Evolutionary conservation across 2,113 vertebrate species (phyloP).

Genomic region (Arenaria interpres): DNA sequence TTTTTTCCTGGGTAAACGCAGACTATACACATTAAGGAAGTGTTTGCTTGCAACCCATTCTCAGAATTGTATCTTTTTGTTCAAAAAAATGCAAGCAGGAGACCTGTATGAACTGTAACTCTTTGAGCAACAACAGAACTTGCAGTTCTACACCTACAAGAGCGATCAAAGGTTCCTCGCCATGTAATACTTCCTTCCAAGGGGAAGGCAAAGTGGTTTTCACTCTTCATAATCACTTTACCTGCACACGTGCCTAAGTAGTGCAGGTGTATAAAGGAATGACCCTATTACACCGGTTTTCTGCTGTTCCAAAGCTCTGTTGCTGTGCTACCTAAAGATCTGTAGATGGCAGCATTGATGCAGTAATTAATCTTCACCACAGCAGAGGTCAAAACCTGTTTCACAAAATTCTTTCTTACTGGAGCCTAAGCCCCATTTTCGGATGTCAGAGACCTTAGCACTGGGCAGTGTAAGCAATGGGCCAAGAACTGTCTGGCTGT

Average conservation of each 20-base stretch:
- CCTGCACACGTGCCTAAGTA: neutral
- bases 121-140: neutral
- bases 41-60: neutral
- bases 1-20: neutral
- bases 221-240: neutral
- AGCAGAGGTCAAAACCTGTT: neutral
- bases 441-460: neutral
- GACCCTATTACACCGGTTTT: neutral
- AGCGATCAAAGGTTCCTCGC: neutral
- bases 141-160: neutral
- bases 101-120: neutral
- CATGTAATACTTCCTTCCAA: rapidly evolving
- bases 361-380: neutral
- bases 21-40: neutral
- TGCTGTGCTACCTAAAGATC: neutral
- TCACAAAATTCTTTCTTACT: neutral
- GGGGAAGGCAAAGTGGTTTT: neutral
- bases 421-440: neutral
- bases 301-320: neutral
- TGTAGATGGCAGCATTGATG: constrained; percentile 54
- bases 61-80: neutral
- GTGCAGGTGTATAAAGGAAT: neutral
- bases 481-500: neutral
- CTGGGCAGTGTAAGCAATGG: neutral
- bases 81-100: neutral